Evolutionary conservation across 2,797 vertebrate species (phyloP).

Genomic region (Anguilla megastoma): DNA sequence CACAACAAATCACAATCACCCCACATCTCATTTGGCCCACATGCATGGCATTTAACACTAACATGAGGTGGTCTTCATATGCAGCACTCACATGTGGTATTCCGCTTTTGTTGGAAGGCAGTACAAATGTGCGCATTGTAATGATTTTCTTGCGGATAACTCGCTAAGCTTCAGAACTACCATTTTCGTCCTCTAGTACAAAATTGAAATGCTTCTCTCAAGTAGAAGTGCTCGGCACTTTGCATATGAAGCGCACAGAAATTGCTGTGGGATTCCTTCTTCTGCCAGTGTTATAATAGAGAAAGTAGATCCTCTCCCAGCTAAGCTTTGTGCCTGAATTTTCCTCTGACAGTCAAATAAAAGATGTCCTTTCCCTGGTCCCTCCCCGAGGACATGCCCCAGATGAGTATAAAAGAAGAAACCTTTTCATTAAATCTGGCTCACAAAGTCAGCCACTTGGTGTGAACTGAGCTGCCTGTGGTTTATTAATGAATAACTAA

Average conservation of each 20-base stretch:
- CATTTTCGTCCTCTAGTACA: constrained; percentile 20
- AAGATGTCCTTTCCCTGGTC: constrained; percentile 30
- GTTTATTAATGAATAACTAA: constrained; percentile 11
- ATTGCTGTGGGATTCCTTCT: constrained; percentile 31
- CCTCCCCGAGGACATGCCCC: constrained; percentile 37
- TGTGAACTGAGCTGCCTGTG: constrained; percentile 11
- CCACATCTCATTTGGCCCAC: neutral
- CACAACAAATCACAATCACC: constrained; percentile 16
- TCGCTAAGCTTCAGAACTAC: neutral
- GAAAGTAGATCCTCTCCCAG: constrained; percentile 34
- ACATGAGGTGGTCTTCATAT: neutral
- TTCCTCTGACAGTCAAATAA: constrained; percentile 13
- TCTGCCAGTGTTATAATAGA: constrained; percentile 29
- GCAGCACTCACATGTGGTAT: neutral
- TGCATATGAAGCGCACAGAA: constrained; percentile 34
- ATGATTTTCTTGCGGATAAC: neutral
- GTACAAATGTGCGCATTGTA: neutral
- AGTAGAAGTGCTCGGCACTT: constrained; percentile 27
- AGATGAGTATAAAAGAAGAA: constrained; percentile 35
- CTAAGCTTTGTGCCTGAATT: constrained; percentile 31
- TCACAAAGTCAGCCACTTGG: neutral
- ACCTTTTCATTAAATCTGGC: constrained; percentile 28
- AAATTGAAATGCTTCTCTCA: constrained; percentile 30
- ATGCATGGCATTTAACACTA: neutral
- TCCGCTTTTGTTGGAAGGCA: neutral